These are phyloP conservation scores for Parus major DNA, from an alignment of 2,113 vertebrate species.

Conservation along the genomic window DNA sequence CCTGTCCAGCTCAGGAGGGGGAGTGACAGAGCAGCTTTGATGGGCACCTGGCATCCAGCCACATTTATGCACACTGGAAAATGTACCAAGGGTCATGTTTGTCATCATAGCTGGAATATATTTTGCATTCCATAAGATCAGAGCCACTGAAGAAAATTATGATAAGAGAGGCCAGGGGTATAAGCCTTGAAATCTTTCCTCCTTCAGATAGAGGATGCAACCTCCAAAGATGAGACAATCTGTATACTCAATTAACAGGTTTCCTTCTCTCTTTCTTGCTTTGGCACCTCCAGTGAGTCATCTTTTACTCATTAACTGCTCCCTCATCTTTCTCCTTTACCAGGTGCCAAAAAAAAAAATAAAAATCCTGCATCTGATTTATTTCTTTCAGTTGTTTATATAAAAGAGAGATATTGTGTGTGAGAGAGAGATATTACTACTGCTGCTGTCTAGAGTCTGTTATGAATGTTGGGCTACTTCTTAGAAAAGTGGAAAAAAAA, in stretches of 20 bases:
- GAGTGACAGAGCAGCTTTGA: neutral
- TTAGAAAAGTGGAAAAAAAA: neutral
- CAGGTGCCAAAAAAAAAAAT: neutral
- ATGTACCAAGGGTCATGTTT: neutral
- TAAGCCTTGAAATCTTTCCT: neutral
- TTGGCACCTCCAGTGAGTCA: neutral
- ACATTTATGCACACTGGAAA: neutral
- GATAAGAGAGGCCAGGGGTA: neutral
- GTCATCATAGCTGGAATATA: neutral
- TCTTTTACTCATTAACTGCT: neutral
- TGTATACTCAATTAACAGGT: neutral
- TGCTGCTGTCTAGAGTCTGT: neutral
- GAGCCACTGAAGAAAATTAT: neutral
- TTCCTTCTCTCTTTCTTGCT: neutral
- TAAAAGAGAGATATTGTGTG: neutral
- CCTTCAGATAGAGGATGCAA: neutral
- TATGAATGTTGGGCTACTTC: neutral
- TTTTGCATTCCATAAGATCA: neutral
- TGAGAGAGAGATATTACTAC: neutral
- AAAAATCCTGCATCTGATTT: neutral
- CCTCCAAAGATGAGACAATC: accelerated
- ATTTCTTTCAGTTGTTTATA: neutral
- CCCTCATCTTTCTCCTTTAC: neutral
- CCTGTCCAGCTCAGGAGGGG: neutral
- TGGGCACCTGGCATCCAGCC: neutral